phyloP scores from a whole-genome alignment of 1,140 invertebrate genomes.

The Temnothorax curvispinosus region DNA sequence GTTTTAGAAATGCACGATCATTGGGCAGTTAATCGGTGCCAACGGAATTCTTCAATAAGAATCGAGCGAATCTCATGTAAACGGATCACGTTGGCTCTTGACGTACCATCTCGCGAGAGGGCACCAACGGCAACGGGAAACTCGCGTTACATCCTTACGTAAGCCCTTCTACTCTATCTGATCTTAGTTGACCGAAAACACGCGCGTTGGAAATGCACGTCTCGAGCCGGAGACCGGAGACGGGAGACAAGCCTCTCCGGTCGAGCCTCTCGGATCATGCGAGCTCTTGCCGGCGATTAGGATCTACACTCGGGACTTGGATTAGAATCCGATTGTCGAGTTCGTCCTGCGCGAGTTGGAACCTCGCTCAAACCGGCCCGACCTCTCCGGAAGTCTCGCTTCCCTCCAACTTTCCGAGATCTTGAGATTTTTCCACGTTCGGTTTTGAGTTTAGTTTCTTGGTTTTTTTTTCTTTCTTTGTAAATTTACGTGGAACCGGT shows the following conservation, averaged over 20 bases:
- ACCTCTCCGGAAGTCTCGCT: background rate
- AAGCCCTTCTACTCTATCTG: slow-evolving; percentile 42
- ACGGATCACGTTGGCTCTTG: background rate
- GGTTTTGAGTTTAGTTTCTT: background rate
- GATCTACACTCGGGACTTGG: background rate
- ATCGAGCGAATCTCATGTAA: background rate
- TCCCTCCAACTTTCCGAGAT: background rate
- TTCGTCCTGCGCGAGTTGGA: background rate
- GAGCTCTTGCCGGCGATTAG: slow-evolving; percentile 29
- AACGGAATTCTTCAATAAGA: background rate
- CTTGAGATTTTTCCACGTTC: background rate
- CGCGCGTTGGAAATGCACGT: slow-evolving; percentile 28
- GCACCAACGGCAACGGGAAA: background rate
- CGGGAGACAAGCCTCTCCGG: slow-evolving; percentile 36
- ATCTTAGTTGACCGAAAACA: slow-evolving; percentile 53
- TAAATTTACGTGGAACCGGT: background rate
- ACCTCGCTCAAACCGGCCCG: background rate
- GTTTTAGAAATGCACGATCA: background rate
- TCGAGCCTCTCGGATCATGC: slow-evolving; percentile 19
- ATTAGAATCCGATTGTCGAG: background rate
- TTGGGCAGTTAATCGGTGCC: background rate
- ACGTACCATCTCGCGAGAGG: background rate
- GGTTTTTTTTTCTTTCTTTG: too few species aligned
- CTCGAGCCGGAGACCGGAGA: background rate
- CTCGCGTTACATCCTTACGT: slow-evolving; percentile 27